A percentile compares a stretch with the other conserved stretches of the same genome.
These are phyloP conservation scores for Aphelocoma californica DNA, from an alignment of 2,797 vertebrate species.

Conservation along the genomic window DNA sequence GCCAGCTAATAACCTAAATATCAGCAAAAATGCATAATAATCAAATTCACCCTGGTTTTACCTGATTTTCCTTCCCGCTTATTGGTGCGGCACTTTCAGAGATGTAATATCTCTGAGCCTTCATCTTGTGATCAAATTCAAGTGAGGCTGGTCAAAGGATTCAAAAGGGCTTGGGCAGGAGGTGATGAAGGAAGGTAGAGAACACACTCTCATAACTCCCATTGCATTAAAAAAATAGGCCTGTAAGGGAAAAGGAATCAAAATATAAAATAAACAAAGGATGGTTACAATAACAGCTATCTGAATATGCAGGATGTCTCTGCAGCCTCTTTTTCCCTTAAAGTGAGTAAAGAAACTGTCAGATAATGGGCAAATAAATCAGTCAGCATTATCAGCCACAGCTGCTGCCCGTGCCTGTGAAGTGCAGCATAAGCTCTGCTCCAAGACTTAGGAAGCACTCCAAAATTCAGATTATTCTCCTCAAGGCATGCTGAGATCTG, in stretches of 20 bases:
- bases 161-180: neutral
- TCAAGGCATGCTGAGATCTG: neutral
- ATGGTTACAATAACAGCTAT: neutral
- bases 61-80: neutral
- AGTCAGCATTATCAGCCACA: neutral
- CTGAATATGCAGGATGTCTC: neutral
- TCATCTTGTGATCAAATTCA: neutral
- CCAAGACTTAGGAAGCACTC: neutral
- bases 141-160: neutral
- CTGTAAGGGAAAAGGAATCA: neutral
- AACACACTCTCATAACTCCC: neutral
- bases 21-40: neutral
- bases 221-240: neutral
- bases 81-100: neutral
- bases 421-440: neutral
- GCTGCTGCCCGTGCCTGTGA: neutral
- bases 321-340: neutral
- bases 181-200: neutral
- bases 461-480: slow-evolving; percentile 25
- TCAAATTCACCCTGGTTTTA: neutral
- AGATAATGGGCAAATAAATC: slow-evolving; percentile 48
- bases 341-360: slow-evolving; percentile 21
- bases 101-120: neutral
- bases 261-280: neutral
- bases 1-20: neutral